A percentile compares a stretch with the other conserved stretches of the same genome.
phyloP scores from a whole-genome alignment of 1,140 invertebrate genomes.

The Brachionus paranguensis region DNA sequence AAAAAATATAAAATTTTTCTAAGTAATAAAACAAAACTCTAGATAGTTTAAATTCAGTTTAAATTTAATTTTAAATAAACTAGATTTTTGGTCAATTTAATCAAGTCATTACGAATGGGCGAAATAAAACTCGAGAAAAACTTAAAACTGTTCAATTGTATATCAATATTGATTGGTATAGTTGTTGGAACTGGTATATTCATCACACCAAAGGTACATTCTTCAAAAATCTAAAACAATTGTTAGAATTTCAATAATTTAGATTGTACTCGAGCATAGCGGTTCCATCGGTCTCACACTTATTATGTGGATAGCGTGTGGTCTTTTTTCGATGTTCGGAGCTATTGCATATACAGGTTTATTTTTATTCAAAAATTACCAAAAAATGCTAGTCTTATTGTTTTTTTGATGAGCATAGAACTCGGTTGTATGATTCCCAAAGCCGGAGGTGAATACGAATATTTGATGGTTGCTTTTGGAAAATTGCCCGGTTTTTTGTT shows the following conservation, averaged over 20 bases:
- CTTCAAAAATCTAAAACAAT: conserved; percentile 6
- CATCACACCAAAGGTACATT: conserved; percentile 78
- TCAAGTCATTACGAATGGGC: neutral
- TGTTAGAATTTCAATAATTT: conserved; percentile 61
- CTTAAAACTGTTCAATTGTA: conserved; percentile 12
- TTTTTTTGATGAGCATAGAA: conserved; percentile 63
- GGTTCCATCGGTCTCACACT: conserved; percentile 77
- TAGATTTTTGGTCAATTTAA: neutral
- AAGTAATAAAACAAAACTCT: neutral
- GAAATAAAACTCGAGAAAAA: conserved; percentile 35
- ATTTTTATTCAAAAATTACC: neutral
- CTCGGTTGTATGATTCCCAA: conserved; percentile 60
- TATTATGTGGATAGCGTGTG: conserved; percentile 73
- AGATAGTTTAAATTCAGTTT: neutral
- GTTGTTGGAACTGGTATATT: conserved; percentile 77
- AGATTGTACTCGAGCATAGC: conserved; percentile 74
- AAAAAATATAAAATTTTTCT: neutral
- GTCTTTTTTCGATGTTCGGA: conserved; percentile 68
- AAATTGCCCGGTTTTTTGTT: conserved; percentile 49
- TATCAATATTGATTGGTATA: conserved; percentile 52
- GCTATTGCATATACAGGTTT: conserved; percentile 23
- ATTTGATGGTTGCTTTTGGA: conserved; percentile 56
- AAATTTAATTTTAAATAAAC: neutral
- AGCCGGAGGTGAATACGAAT: conserved; percentile 41
- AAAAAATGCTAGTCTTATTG: neutral